Evolutionary conservation across 2,113 vertebrate species (phyloP).

Genomic region (Lipophrys pholis): DNA sequence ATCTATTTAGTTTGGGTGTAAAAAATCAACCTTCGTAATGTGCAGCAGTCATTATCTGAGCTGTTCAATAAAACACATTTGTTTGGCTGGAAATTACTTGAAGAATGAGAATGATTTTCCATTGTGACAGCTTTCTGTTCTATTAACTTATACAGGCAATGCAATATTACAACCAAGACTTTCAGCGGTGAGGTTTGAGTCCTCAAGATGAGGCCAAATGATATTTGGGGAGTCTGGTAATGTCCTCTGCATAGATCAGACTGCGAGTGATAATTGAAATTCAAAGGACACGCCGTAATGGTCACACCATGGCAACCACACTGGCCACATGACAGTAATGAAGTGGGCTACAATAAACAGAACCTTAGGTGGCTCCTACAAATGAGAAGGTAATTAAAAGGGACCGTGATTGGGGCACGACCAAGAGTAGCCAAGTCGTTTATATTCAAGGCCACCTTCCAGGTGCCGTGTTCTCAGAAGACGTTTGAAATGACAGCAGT

Average conservation of each 20-base stretch:
- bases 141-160: too few species aligned
- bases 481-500: constrained; percentile 22
- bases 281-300: constrained; percentile 65
- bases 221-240: constrained; percentile 39
- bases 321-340: constrained; percentile 70
- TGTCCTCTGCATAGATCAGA: constrained; percentile 43
- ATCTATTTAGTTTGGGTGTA: constrained; percentile 18
- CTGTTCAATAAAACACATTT: constrained; percentile 7
- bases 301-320: constrained; percentile 73
- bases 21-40: not conserved
- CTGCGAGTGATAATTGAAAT: constrained; percentile 74
- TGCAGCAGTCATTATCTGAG: not conserved
- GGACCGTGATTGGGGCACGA: constrained; percentile 33
- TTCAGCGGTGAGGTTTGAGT: constrained; percentile 19
- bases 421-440: constrained; percentile 46
- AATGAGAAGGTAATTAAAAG: constrained; percentile 79
- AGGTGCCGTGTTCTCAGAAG: constrained; percentile 33
- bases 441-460: constrained; percentile 65
- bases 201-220: constrained; percentile 37
- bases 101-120: not conserved
- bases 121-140: constrained; percentile 12
- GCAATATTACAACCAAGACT: constrained; percentile 9
- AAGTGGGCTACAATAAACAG: constrained; percentile 75
- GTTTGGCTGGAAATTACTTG: not conserved
- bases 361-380: constrained; percentile 68